These are phyloP conservation scores for Dasyprocta punctata DNA, from an alignment of 2,113 vertebrate species.

Conservation along the genomic window DNA sequence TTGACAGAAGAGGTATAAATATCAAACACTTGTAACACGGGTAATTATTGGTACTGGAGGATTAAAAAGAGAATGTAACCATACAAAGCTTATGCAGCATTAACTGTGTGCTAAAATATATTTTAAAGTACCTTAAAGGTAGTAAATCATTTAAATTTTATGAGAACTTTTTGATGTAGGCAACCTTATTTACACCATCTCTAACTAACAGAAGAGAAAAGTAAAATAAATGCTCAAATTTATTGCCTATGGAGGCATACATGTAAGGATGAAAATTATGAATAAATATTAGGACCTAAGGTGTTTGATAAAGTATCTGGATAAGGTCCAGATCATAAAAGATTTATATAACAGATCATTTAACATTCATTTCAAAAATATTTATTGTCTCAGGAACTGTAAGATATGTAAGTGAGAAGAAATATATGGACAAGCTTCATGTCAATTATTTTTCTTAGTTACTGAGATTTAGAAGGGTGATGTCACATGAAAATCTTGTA, in stretches of 20 bases:
- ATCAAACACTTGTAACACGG: not conserved
- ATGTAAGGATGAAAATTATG: not conserved
- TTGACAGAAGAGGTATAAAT: not conserved
- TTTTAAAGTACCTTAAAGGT: not conserved
- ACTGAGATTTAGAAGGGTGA: not conserved
- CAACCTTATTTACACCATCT: not conserved
- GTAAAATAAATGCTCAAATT: not conserved
- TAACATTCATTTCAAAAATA: not conserved
- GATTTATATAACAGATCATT: not conserved
- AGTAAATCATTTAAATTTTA: not conserved
- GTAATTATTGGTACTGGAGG: not conserved
- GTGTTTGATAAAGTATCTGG: not conserved
- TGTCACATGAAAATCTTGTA: not conserved
- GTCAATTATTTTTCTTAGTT: not conserved
- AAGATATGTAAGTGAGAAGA: not conserved
- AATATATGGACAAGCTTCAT: not conserved
- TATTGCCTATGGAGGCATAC: not conserved
- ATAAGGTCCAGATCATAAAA: not conserved
- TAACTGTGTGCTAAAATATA: not conserved
- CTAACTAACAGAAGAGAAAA: not conserved
- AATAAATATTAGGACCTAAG: not conserved
- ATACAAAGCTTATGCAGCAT: not conserved
- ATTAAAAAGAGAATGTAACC: not conserved
- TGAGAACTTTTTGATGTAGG: not conserved
- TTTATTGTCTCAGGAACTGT: not conserved